These are phyloP conservation scores for Drosophila nasuta DNA, from an alignment of 1,140 invertebrate species.

Conservation along the genomic window DNA sequence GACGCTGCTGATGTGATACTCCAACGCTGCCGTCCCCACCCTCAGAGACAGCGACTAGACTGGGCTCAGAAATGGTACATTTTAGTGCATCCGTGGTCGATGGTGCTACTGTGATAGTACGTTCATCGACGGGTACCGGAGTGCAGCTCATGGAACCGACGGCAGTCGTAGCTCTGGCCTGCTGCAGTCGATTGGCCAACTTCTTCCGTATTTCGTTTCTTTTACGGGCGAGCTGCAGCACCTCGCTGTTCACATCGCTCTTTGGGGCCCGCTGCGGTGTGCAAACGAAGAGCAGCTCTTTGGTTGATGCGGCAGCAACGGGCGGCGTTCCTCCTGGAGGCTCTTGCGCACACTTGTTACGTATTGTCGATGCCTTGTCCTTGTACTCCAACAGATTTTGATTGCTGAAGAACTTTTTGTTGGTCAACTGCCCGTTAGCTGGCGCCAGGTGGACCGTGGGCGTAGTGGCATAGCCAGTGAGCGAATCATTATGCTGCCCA, in stretches of 20 bases:
- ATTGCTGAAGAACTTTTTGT: conserved; percentile 83
- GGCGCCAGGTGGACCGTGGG: conserved; percentile 73
- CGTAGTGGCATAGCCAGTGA: conserved; percentile 80
- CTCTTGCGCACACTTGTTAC: conserved; percentile 15
- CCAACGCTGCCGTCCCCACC: conserved; percentile 34
- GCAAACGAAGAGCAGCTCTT: conserved; percentile 82
- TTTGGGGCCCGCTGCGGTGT: conserved; percentile 72
- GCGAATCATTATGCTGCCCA: conserved; percentile 57
- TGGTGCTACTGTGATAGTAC: background rate
- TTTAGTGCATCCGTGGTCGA: conserved; percentile 59
- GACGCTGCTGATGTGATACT: conserved; percentile 58
- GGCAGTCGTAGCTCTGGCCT: conserved; percentile 45
- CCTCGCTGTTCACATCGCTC: conserved; percentile 68
- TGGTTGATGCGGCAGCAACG: conserved; percentile 70
- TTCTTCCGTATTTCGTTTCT: conserved; percentile 80
- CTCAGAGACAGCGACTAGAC: conserved; percentile 77
- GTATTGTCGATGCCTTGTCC: conserved; percentile 58
- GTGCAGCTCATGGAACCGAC: background rate
- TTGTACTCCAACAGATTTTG: conserved; percentile 79
- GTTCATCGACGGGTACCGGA: background rate
- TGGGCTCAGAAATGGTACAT: conserved; percentile 81
- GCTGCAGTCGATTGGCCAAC: conserved; percentile 61
- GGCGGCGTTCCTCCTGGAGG: conserved; percentile 45
- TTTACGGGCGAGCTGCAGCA: conserved; percentile 70
- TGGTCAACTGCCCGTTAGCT: conserved; percentile 52